A percentile compares a stretch with the other conserved stretches of the same genome.
phyloP scores from a whole-genome alignment of 2,113 vertebrate genomes.

The Platanista minor region DNA sequence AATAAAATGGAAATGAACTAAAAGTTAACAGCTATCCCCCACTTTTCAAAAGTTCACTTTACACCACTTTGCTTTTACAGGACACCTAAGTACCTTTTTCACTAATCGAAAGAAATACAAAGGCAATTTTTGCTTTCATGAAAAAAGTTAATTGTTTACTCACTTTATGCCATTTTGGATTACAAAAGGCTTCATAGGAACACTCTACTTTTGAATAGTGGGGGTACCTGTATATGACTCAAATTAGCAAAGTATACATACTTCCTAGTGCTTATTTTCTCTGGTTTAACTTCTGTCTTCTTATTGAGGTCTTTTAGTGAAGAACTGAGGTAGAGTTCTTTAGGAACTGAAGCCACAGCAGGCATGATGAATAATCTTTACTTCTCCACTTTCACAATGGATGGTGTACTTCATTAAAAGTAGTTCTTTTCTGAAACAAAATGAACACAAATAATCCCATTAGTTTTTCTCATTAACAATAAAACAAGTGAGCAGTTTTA shows the following conservation, averaged over 20 bases:
- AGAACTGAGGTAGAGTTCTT: conserved; percentile 93
- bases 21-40: conserved; percentile 5
- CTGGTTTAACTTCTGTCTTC: conserved; percentile 93
- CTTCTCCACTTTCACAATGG: conserved; percentile 54
- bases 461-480: background rate
- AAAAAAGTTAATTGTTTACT: background rate
- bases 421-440: conserved; percentile 72
- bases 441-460: conserved; percentile 14
- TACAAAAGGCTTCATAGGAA: background rate
- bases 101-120: background rate
- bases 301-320: conserved; percentile 97
- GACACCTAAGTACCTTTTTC: background rate
- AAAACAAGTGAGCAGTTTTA: background rate
- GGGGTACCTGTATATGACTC: background rate
- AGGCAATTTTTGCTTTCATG: background rate
- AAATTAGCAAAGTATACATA: conserved; percentile 57
- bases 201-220: background rate
- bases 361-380: conserved; percentile 87
- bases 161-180: background rate
- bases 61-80: background rate
- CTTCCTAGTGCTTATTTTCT: conserved; percentile 93
- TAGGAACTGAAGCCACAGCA: conserved; percentile 92
- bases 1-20: conserved; percentile 37
- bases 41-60: background rate
- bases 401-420: conserved; percentile 64